Base-by-base conservation (phyloP, 37 sponge, comb jelly and placozoan species). In the Mnemiopsis leidyi region DNA sequence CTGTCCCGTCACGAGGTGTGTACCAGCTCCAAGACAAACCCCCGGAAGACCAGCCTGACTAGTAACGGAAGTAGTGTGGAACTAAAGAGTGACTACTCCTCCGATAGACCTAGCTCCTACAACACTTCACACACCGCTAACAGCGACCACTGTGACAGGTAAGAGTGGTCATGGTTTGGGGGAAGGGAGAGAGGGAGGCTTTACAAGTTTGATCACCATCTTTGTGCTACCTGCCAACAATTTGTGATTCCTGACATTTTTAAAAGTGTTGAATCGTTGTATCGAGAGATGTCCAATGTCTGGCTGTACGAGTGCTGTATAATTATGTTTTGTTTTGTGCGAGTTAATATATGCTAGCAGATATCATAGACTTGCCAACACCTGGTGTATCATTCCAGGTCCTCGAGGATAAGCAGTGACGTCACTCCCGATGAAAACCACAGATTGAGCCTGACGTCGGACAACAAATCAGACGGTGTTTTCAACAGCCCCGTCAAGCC, bases 21-120 rank as follows among this genome's bases (percentile, higher is more conserved):
- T 25, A 0, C 40, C 36, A 79, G 16, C 16, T 23, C 90, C 90
- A 71, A n/a, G 75, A 71, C 40, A 36, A 85, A 38, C 23, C 13
- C 90, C 90, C 79, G 90, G 24, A 85, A 85, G 90, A 85, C 40
- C 0, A 40, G 90, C 24, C 90, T 85, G n/a, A 85, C 90, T 0
- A 85, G 90, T 61, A 85, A 85, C 61, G 90, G 90, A 3, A 85
- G 90, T 37, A 85, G 90, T 39, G 40, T 85, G 29, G 90, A 85
- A 40, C 48, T 77, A 20, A 77, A 77, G 79, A 77, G 79, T 77
- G 79, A 77, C 79, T 77, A 77, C 18, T 77, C 79, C 20, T 77
- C 79, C 5, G 79, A 77, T 32, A 26, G 79, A 77, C 79, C 79
- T 9, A 77, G 79, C 36, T 31, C 32, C 36, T 77, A 31, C 36